phyloP scores from a whole-genome alignment of 2,797 vertebrate genomes.

The Micromesistius poutassou region DNA sequence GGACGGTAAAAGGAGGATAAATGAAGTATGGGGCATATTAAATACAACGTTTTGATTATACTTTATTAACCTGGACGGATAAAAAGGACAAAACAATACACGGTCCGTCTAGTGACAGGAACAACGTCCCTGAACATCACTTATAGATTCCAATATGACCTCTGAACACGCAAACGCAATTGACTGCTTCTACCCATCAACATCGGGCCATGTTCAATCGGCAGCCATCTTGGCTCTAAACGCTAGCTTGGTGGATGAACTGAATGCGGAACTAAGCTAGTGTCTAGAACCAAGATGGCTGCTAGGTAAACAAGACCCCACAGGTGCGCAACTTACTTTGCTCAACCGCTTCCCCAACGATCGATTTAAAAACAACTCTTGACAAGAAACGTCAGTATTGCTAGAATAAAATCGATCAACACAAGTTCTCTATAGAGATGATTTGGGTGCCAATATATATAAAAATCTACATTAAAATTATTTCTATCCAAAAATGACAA shows the following conservation, averaged over 20 bases:
- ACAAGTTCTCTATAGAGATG: background rate
- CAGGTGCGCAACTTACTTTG: background rate
- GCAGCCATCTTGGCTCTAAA: background rate
- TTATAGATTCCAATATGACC: background rate
- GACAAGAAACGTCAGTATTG: background rate
- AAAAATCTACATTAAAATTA: conserved; percentile 1
- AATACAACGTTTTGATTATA: background rate
- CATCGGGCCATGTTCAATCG: background rate
- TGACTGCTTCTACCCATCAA: background rate
- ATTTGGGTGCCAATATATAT: background rate
- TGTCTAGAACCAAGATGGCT: background rate
- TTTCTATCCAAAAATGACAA: background rate
- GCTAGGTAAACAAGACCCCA: background rate
- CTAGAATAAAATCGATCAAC: background rate
- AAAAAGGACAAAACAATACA: conserved; percentile 1
- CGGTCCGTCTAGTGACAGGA: background rate
- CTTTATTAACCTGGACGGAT: background rate
- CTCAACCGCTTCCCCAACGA: background rate
- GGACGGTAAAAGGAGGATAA: background rate
- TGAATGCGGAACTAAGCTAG: too few species aligned
- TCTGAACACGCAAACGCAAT: background rate
- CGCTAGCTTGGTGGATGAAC: background rate
- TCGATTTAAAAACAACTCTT: background rate
- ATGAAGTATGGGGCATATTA: background rate
- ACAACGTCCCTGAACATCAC: background rate